Evolutionary conservation across 2,113 vertebrate species (phyloP), one percentile per base, ranked within the genome.

Genomic region (Ochotona curzoniae): DNA sequence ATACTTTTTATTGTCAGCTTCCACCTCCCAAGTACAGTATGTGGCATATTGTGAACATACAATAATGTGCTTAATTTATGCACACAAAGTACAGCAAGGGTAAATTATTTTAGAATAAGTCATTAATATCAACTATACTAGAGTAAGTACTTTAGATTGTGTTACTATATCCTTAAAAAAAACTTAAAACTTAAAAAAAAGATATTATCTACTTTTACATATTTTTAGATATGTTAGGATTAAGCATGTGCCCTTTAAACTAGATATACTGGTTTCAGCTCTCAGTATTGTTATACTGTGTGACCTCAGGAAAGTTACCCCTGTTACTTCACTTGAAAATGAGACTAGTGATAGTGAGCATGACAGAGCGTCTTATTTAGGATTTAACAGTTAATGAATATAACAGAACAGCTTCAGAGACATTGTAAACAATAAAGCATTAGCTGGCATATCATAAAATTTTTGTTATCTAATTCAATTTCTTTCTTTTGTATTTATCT

Each of bases 331-430:
- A 64, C 49, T 18, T 75, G 69, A 85, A 92, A 89, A 85, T 79
- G 28, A 54, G 35, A 54, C 69, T 93, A 38, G 94, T 93, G 95
- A 60, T 18, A 84, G 67, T 83, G 38, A 26, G 64, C 82, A 79
- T 32, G 4, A 89, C 32, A 89, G 63, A 89, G 47, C 23, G 38
- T 93, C 21, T 79, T 91, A 80, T 70, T 89, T 94, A 88, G 32
- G 18, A 83, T 83, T 94, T 96, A 87, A 86, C 91, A 93, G 21
- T 93, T 94, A 94, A 91, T 87, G 89, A 86, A 64, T 87, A 44
- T 67, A 83, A 88, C 85, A 73, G 2, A 83, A 83, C 21, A 69
- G n/a, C 87, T 51, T 18, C 78, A 93, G 74, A 25, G 69, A 93
- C 15, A 51, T 80, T 67, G 61, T 71, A 87, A 83, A 8, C 30